phyloP scores from a whole-genome alignment of 2,888 invertebrate genomes.

The Chloroclystis v-ata region DNA sequence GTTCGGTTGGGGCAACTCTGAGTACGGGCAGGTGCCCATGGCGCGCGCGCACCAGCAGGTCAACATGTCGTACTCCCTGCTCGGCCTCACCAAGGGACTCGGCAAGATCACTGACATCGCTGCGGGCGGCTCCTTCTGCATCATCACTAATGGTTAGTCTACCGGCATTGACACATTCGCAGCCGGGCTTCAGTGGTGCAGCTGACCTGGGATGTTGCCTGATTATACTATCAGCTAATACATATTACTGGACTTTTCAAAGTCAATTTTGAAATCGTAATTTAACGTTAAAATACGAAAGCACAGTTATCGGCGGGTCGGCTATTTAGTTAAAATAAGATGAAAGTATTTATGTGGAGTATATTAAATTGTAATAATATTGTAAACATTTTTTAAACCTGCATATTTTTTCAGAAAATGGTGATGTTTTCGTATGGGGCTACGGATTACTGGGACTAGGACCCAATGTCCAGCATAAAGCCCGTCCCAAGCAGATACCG shows the following conservation, averaged over 20 bases:
- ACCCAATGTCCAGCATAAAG: slow-evolving; percentile 83
- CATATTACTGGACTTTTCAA: no score
- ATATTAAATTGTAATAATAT: no score
- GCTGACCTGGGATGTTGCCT: no score
- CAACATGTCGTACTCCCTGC: slow-evolving; percentile 82
- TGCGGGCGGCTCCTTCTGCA: slow-evolving; percentile 91
- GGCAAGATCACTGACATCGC: slow-evolving; percentile 90
- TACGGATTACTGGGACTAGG: slow-evolving; percentile 94
- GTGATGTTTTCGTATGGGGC: slow-evolving; percentile 95
- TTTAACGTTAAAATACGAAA: no score
- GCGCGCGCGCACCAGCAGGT: slow-evolving; percentile 81
- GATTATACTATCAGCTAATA: no score
- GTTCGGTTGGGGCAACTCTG: slow-evolving; percentile 98
- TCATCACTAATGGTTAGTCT: slow-evolving; percentile 84
- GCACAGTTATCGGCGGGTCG: no score
- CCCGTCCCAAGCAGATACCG: slow-evolving; percentile 85
- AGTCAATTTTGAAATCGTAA: no score
- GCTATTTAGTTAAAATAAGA: no score
- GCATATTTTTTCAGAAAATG: slow-evolving; percentile 86
- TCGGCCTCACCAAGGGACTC: slow-evolving; percentile 78
- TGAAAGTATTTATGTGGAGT: no score
- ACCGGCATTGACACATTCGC: no score
- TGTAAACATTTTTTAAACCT: no score
- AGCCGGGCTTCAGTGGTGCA: no score
- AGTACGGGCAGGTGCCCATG: slow-evolving; percentile 89